A percentile compares a stretch with the other conserved stretches of the same genome.
These are phyloP conservation scores for Pycnomerus fuliginosus DNA, from an alignment of 2,888 invertebrate genomes.

Conservation along the genomic window DNA sequence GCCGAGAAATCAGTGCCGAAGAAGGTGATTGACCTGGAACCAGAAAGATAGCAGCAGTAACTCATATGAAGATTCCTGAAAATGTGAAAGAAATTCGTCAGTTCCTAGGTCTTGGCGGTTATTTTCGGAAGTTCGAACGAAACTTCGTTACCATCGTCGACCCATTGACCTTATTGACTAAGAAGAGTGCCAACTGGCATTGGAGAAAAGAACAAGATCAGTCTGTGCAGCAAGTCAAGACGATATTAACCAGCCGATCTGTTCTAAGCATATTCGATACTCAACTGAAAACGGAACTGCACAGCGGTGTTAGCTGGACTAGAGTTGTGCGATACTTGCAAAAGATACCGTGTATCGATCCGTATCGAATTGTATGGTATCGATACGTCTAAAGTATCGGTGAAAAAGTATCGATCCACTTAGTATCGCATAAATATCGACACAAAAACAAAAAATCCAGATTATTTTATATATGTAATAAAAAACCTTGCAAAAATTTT, in stretches of 20 bases:
- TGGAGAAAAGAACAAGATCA: too few relatives aligned
- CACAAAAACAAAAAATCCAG: too few relatives aligned
- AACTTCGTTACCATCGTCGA: slow-evolving; percentile 20
- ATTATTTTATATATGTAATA: too few relatives aligned
- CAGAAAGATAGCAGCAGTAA: slow-evolving; percentile 23
- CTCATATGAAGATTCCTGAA: slow-evolving; percentile 18
- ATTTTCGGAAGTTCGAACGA: slow-evolving; percentile 26
- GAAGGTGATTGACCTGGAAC: slow-evolving; percentile 26
- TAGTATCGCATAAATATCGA: too few relatives aligned
- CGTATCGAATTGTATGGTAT: too few relatives aligned
- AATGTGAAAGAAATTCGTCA: slow-evolving; percentile 27
- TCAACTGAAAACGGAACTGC: slow-evolving; percentile 27
- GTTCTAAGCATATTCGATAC: slow-evolving; percentile 35
- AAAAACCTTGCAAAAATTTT: too few relatives aligned
- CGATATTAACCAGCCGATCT: too few relatives aligned
- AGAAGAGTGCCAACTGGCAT: slow-evolving; percentile 15
- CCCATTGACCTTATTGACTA: slow-evolving; percentile 21
- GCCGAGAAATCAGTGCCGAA: slow-evolving; percentile 24
- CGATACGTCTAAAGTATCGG: too few relatives aligned
- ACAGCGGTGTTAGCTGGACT: slow-evolving; percentile 34
- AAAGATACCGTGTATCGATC: too few relatives aligned
- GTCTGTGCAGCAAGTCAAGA: too few relatives aligned
- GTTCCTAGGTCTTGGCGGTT: slow-evolving; percentile 28
- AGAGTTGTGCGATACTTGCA: slow-evolving; percentile 34
- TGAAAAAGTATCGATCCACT: too few relatives aligned